Conservation (phyloP, 2,113 vertebrate species). For the Parus major region DNA sequence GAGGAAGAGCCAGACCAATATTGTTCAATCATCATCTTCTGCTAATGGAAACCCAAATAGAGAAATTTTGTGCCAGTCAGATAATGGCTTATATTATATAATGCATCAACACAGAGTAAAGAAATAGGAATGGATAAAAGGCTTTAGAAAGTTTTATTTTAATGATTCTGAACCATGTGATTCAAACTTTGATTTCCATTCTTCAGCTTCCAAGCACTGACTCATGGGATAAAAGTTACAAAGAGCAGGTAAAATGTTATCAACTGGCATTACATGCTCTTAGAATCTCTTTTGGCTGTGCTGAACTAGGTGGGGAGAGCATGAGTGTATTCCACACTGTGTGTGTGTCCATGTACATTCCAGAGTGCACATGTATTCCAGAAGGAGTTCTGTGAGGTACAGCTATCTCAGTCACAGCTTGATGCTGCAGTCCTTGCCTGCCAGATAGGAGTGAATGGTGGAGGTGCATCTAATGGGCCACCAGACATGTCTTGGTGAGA, state of each 20-base stretch:
- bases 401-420: rapidly evolving
- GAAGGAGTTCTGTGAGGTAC: neutral
- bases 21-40: neutral
- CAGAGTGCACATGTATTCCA: rapidly evolving
- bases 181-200: neutral
- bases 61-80: neutral
- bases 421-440: neutral
- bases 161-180: neutral
- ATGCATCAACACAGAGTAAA: neutral
- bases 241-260: neutral
- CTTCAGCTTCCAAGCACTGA: neutral
- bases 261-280: neutral
- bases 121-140: neutral
- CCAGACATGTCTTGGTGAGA: too few relatives aligned
- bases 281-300: neutral
- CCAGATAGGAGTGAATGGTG: neutral
- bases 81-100: neutral
- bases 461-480: neutral
- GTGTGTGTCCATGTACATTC: too few relatives aligned
- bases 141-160: neutral
- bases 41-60: neutral
- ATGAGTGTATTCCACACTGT: too few relatives aligned
- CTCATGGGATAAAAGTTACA: neutral
- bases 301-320: neutral
- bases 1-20: neutral